Evolutionary conservation across 2,113 vertebrate species (phyloP).

Genomic region (Aegotheles bennettii): DNA sequence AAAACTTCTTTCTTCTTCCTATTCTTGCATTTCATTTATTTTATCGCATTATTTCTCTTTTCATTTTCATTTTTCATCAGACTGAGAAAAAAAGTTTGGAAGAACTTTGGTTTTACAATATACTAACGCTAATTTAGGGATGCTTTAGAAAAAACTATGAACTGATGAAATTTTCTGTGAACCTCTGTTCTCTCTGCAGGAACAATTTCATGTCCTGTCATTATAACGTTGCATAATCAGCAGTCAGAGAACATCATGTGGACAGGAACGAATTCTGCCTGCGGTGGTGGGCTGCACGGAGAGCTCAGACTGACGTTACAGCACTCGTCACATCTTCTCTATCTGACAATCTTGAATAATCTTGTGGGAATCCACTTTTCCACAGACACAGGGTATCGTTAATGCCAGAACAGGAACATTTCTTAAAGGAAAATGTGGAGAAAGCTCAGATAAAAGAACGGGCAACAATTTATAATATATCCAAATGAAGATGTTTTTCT

Average conservation of each 20-base stretch:
- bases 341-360: not conserved
- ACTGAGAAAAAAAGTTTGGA: not conserved
- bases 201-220: constrained; percentile 8
- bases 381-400: not conserved
- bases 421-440: not conserved
- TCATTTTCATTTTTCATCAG: not conserved
- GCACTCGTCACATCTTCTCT: not conserved
- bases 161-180: not conserved
- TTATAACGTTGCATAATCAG: not conserved
- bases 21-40: not conserved
- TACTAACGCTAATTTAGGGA: not conserved
- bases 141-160: not conserved
- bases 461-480: not conserved
- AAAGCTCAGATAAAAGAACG: not conserved
- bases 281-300: fast-evolving
- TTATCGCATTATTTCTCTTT: not conserved
- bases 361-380: not conserved
- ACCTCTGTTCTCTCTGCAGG: not conserved
- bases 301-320: not conserved
- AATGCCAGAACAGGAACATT: not conserved
- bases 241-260: not conserved
- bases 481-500: not conserved
- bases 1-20: not conserved
- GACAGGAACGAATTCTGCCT: not conserved
- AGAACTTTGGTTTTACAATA: not conserved